Base-by-base conservation (phyloP, 1,140 invertebrate species). In the Hyles vespertilio region DNA sequence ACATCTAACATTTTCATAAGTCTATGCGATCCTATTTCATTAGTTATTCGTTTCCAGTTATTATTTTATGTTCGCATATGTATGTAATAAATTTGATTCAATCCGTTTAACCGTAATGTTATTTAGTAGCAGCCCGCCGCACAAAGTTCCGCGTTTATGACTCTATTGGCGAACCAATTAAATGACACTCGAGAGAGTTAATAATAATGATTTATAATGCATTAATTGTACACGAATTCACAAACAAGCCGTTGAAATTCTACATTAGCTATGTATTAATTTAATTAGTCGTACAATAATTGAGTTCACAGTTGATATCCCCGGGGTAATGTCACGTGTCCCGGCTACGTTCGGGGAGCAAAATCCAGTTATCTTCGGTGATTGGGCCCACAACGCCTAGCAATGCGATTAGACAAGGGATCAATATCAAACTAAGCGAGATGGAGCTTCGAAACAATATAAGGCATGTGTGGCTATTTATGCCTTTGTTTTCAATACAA, bases 381-480 rank as follows among this genome's bases (percentile, higher is more conserved):
- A 77, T 77, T 77, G 75, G 65, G 58, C 69, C 66, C 67, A 74
- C 70, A 74, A 72, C 70, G 72, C 72, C 65, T 70, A 58, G 62
- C 56, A 77, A 77, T 71, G 57, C 65, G 68, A 77, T 77, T 77
- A 77, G 64, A 52, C 65, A 53, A 48, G 54, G 67, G 66, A 72
- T 77, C 72, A 75, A 69, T 72, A 72, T 69, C 68, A 48, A 74
- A 72, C 66, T 74, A 69, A 77, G 65, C 60, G 65, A 56, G 56
- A 52, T 58, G 59, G 56, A 54, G 50, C 57, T 44, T 45, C 67
- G 40, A 63, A 69, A 67, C 62, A 71, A 67, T 71, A 63, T 59
- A 65, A 58, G 40, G 22, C 56, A 52, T 63, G 51, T 58, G 51
- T 51, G 48, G 49, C 53, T 12, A 59, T 62, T 51, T 56, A 63